A percentile compares a stretch with the other conserved stretches of the same genome.
Evolutionary conservation across 2,888 invertebrate species (phyloP).

Genomic region (Volucella zonaria): DNA sequence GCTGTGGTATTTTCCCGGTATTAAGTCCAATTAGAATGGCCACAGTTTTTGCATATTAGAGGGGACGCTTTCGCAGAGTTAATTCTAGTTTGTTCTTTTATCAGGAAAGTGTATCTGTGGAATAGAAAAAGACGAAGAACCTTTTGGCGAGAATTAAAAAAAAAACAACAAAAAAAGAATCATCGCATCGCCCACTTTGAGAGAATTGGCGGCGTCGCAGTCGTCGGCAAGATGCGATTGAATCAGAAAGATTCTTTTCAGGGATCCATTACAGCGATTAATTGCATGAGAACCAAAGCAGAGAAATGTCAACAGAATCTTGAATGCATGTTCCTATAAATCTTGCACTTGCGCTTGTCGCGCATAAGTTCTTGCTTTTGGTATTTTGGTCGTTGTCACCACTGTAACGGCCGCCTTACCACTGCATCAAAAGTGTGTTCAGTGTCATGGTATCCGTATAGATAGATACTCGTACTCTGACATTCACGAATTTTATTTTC

Average conservation of each 20-base stretch:
- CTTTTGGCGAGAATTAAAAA: slow-evolving; percentile 40
- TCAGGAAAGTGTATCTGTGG: slow-evolving; percentile 53
- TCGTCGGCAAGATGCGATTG: slow-evolving; percentile 61
- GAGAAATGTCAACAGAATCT: slow-evolving; percentile 69
- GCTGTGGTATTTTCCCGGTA: slow-evolving; percentile 59
- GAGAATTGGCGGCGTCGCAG: not conserved
- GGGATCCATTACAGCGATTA: slow-evolving; percentile 72
- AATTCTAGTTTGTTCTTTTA: slow-evolving; percentile 56
- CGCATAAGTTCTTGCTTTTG: slow-evolving; percentile 51
- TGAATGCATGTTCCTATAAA: slow-evolving; percentile 69
- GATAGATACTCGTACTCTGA: slow-evolving; percentile 27
- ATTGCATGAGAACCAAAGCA: slow-evolving; percentile 70
- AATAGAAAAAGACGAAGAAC: slow-evolving; percentile 4
- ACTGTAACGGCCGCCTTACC: not conserved
- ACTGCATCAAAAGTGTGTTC: slow-evolving; percentile 3
- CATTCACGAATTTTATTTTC: slow-evolving; percentile 69
- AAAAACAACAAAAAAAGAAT: too few relatives aligned
- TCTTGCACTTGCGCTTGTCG: slow-evolving; percentile 61
- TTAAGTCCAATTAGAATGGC: slow-evolving; percentile 67
- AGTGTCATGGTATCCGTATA: not conserved
- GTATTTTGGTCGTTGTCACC: slow-evolving; percentile 55
- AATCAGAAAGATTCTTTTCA: slow-evolving; percentile 53
- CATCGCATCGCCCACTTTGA: slow-evolving; percentile 55
- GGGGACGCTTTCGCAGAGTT: slow-evolving; percentile 28
- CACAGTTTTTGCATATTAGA: slow-evolving; percentile 63